These are phyloP conservation scores for Cynoglossus semilaevis DNA, from an alignment of 2,113 vertebrate species.

Conservation along the genomic window DNA sequence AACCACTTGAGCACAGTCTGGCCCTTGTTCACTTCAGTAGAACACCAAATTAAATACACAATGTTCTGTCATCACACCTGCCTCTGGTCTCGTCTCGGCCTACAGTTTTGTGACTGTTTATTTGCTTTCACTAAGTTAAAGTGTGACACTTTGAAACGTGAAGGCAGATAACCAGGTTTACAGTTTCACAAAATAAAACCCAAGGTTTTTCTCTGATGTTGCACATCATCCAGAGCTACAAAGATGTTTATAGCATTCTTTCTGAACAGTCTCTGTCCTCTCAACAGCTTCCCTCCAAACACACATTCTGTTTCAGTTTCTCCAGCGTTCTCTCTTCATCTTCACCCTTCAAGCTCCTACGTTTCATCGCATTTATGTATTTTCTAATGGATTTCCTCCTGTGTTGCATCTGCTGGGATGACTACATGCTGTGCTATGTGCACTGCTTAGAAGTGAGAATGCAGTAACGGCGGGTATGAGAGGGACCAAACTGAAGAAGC, in stretches of 20 bases:
- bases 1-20: too few relatives aligned
- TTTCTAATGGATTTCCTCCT: conserved; percentile 8
- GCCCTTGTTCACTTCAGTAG: too few relatives aligned
- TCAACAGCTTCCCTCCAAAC: conserved; percentile 2
- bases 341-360: conserved; percentile 2
- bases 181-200: too few relatives aligned
- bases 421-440: conserved; percentile 29
- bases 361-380: conserved; percentile 20
- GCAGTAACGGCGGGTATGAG: conserved; percentile 7
- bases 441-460: conserved; percentile 8
- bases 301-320: not conserved
- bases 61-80: too few relatives aligned
- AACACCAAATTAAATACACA: too few relatives aligned
- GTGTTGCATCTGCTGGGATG: conserved; percentile 3
- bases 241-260: conserved; percentile 19
- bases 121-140: not conserved
- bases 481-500: too few relatives aligned
- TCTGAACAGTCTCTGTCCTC: conserved; percentile 11
- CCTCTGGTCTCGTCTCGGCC: too few relatives aligned
- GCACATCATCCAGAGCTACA: conserved; percentile 11
- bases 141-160: conserved; percentile 21
- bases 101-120: too few relatives aligned
- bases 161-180: too few relatives aligned
- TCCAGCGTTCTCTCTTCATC: conserved; percentile 5
- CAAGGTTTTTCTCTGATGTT: not conserved